Base-by-base conservation (phyloP, 1,140 invertebrate genomes). In the Drosophila seguyi region DNA sequence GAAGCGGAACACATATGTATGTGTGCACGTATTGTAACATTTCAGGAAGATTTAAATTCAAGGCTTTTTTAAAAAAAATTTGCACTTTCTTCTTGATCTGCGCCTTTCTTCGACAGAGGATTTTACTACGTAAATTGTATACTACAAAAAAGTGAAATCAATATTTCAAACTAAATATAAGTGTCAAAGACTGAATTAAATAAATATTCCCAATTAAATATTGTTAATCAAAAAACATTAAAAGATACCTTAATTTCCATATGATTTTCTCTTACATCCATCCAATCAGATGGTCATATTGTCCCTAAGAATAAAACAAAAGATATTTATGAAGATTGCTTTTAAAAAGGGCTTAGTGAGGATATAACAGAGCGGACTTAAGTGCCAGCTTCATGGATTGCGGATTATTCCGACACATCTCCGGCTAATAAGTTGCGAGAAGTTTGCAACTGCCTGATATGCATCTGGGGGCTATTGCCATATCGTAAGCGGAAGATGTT, bases 401-500 rank as follows among this genome's bases (percentile, higher is more conserved):
- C 55, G 50, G 59, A 72, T 80, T 85, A 60, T 50, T 6, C 50
- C 18, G 31, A 57, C 44, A 62, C 66, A 82, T 45, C 71, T 62
- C 59, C 48, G 61, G 61, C 65, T 76, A 77, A 81, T 81, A 85
- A 81, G 76, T 80, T 59, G 68, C 34, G 18, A 20, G 27, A 72
- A 34, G 72, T 71, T 50, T 71, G 62, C 47, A 59, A 52, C 25
- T 76, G 59, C 73, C 52, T 69, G 82, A 81, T 67, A 56, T 84
- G 59, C 60, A 74, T 67, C 63, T 83, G 47, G 63, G 50, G 61
- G 77, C 76, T 77, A 81, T 84, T 77, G 85, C 79, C 72, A 79
- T 75, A 80, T 81, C 74, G 87, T 78, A 88, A 88, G 81, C 84
- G 84, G 84, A 88, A 88, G 73, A 80, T 88, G 85, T 74, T 88